phyloP scores from a whole-genome alignment of 1,140 invertebrate genomes.

The Drosophila repleta region DNA sequence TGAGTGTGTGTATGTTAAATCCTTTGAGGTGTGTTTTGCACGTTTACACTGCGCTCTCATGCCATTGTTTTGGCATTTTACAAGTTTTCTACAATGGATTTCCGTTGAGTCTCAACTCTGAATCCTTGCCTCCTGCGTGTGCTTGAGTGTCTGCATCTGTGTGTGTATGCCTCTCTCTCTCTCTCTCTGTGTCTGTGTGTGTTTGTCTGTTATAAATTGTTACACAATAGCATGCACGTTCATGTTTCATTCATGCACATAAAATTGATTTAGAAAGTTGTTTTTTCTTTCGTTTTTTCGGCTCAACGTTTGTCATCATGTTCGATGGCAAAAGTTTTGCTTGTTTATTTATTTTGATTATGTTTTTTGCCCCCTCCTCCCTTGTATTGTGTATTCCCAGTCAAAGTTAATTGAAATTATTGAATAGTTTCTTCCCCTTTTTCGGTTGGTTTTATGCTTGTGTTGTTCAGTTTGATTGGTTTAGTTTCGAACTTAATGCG shows the following conservation, averaged over 20 bases:
- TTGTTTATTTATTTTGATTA: slow-evolving; percentile 42
- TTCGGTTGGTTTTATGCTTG: slow-evolving; percentile 27
- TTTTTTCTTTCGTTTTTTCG: background rate
- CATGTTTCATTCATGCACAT: slow-evolving; percentile 80
- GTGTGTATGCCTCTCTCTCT: slow-evolving; percentile 28
- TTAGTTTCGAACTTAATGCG: slow-evolving; percentile 53
- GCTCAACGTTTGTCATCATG: slow-evolving; percentile 38
- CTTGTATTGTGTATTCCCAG: slow-evolving; percentile 4
- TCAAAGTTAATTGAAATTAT: slow-evolving; percentile 78
- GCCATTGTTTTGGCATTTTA: slow-evolving; percentile 74
- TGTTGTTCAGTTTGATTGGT: slow-evolving; percentile 59
- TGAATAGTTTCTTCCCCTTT: slow-evolving; percentile 51
- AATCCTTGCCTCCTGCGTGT: slow-evolving; percentile 23
- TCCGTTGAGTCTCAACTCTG: slow-evolving; percentile 59
- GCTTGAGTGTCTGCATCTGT: slow-evolving; percentile 21
- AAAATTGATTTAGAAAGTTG: slow-evolving; percentile 78
- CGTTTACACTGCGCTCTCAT: slow-evolving; percentile 29
- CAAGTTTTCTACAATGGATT: slow-evolving; percentile 80
- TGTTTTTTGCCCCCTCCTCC: slow-evolving; percentile 2
- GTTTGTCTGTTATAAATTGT: slow-evolving; percentile 68
- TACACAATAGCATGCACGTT: slow-evolving; percentile 70
- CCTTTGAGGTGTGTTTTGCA: slow-evolving; percentile 51
- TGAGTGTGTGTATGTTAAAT: slow-evolving; percentile 9
- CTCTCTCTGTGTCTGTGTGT: slow-evolving; percentile 24
- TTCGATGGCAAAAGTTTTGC: slow-evolving; percentile 29